Base-by-base conservation (phyloP, 2,797 vertebrate species). In the Tapera naevia region DNA sequence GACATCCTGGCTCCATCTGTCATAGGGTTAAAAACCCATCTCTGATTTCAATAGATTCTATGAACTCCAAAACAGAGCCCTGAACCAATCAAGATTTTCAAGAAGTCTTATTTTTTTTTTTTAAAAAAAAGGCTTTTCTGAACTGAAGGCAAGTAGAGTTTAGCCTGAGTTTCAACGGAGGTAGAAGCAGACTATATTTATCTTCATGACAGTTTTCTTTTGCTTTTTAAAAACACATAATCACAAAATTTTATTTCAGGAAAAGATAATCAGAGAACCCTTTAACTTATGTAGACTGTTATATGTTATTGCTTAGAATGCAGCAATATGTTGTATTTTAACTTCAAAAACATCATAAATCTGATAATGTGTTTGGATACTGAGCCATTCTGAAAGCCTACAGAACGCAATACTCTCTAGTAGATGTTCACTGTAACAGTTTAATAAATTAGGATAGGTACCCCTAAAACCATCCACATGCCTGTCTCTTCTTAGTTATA, bases 1-100 rank as follows among this genome's bases (percentile, higher is more conserved):
- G 96, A 96, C 96, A 96, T 90, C 83, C 84, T 95, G 96, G 96
- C 96, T 97, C 95, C 96, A 96, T 96, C 95, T 97, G 94, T 91
- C 94, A 96, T 19, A 66, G 84, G 86, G 91, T 96, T 96, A 97
- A 98, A 94, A 83, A 95, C 94, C 92, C 73, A 96, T 89, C 94
- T 97, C 92, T 84, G 80, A 94, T 96, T 97, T 97, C 94, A 96
- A 85, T 23, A 95, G 86, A 91, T 82, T 91, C 80, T 93, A 13
- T 90, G 87, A 96, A 74, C 93, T 95, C 88, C 89, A 95, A 97
- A 97, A 76, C 17, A 85, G n/a, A 91, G 27, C 13, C 41, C 43
- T 79, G 50, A 89, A 80, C 17, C 45, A 88, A 67, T 43, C 33
- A 58, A 66, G 17, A 88, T 75, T 91, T 85, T 86, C 27, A 66